phyloP scores from a whole-genome alignment of 2,888 invertebrate genomes.

The Lasioglossum calceatum region DNA sequence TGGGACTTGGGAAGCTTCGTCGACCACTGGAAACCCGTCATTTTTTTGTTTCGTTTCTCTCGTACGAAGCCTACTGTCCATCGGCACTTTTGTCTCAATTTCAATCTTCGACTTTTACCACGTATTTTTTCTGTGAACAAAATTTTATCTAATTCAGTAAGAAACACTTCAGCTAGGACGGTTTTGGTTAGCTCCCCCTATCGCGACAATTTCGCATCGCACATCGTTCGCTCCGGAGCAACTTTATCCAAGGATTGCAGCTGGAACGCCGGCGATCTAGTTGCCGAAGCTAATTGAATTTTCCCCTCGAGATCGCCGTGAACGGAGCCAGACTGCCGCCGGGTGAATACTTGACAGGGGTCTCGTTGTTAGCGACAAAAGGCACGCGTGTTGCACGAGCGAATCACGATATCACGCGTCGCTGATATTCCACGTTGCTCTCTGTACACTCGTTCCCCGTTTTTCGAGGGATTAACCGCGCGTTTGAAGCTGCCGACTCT shows the following conservation, averaged over 20 bases:
- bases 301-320: conserved; percentile 74
- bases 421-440: conserved; percentile 60
- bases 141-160: not conserved
- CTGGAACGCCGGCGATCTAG: conserved; percentile 66
- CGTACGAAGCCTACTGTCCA: not conserved
- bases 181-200: not conserved
- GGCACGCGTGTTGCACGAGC: conserved; percentile 62
- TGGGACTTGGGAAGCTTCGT: not conserved
- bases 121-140: no score
- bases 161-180: not conserved
- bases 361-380: conserved; percentile 78
- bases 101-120: no score
- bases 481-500: conserved; percentile 41
- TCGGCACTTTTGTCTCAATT: no score
- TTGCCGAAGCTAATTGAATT: conserved; percentile 76
- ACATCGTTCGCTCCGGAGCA: conserved; percentile 8
- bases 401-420: conserved; percentile 72
- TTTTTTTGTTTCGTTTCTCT: not conserved
- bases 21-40: not conserved
- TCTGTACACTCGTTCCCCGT: conserved; percentile 24
- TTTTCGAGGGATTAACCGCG: conserved; percentile 30
- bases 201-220: conserved; percentile 16
- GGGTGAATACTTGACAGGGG: conserved; percentile 69
- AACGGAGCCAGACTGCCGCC: conserved; percentile 57
- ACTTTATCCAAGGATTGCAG: conserved; percentile 69